These are phyloP conservation scores for Napeogenes sylphis DNA, from an alignment of 2,888 invertebrate species.

Conservation along the genomic window DNA sequence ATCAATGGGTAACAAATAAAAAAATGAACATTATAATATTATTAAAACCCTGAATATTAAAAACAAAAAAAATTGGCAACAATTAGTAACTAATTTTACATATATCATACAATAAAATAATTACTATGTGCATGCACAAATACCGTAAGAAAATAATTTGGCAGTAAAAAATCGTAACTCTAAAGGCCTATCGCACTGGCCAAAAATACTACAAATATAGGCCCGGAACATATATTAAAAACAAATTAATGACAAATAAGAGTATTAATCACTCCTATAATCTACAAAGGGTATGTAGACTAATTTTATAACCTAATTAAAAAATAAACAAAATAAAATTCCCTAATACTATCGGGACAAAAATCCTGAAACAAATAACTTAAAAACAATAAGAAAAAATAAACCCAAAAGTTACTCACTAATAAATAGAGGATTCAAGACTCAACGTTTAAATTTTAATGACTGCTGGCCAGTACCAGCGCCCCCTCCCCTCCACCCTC, in stretches of 20 bases:
- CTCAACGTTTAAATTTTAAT: constrained; percentile 61
- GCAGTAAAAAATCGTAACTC: constrained; percentile 77
- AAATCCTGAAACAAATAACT: constrained; percentile 78
- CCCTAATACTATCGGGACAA: constrained; percentile 78
- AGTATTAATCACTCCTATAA: constrained; percentile 74
- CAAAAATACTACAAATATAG: constrained; percentile 76
- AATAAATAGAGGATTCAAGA: constrained; percentile 74
- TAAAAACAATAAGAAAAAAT: constrained; percentile 77
- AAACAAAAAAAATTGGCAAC: constrained; percentile 74
- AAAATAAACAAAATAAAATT: constrained; percentile 77
- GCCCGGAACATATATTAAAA: constrained; percentile 73
- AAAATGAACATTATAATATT: constrained; percentile 70
- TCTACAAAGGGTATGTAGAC: constrained; percentile 67
- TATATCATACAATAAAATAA: constrained; percentile 76
- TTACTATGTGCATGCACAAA: constrained; percentile 77
- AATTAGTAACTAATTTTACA: constrained; percentile 75
- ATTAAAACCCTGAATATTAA: constrained; percentile 76
- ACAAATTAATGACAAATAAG: constrained; percentile 73
- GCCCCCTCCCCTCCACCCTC: constrained; percentile 32
- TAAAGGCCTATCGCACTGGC: constrained; percentile 76
- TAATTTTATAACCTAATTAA: constrained; percentile 66
- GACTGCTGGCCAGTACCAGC: background rate
- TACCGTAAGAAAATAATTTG: constrained; percentile 78
- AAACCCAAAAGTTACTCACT: constrained; percentile 77
- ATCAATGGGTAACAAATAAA: constrained; percentile 75